phyloP scores from a whole-genome alignment of 2,113 vertebrate genomes.

The Pan paniscus region DNA sequence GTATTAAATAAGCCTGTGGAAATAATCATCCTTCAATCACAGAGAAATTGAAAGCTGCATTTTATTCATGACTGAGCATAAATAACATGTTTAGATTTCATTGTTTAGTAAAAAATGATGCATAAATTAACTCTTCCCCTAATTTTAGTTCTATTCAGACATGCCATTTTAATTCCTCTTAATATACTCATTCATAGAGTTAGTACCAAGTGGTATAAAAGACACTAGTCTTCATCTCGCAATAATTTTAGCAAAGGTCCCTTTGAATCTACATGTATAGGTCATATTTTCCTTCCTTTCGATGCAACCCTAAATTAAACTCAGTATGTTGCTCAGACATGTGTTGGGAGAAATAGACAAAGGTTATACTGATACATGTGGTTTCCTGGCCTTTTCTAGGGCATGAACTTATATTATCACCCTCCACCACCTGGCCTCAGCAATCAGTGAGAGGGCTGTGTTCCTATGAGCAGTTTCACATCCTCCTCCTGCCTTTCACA shows the following conservation, averaged over 20 bases:
- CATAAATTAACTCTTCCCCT: constrained; percentile 41
- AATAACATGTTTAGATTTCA: constrained; percentile 46
- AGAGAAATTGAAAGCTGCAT: constrained; percentile 34
- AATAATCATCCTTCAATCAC: constrained; percentile 57
- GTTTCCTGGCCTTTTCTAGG: not conserved
- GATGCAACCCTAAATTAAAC: not conserved
- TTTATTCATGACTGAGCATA: constrained; percentile 58
- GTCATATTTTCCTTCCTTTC: constrained; percentile 29
- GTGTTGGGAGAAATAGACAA: not conserved
- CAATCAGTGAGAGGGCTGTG: not conserved
- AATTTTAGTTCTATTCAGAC: constrained; percentile 23
- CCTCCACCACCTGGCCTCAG: not conserved
- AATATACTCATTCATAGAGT: constrained; percentile 1
- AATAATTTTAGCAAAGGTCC: constrained; percentile 25
- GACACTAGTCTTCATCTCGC: constrained; percentile 34
- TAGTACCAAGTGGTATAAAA: constrained; percentile 10
- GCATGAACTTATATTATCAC: not conserved
- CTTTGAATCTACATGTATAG: not conserved
- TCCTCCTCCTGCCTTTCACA: not conserved
- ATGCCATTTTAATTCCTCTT: constrained; percentile 46
- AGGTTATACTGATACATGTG: not conserved
- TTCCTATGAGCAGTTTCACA: not conserved
- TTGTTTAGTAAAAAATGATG: constrained; percentile 49
- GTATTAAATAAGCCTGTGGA: constrained; percentile 43
- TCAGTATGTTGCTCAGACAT: not conserved